A percentile compares a stretch with the other conserved stretches of the same genome.
Conservation (phyloP, 2,797 vertebrate species). For the Pempheris klunzingeri region DNA sequence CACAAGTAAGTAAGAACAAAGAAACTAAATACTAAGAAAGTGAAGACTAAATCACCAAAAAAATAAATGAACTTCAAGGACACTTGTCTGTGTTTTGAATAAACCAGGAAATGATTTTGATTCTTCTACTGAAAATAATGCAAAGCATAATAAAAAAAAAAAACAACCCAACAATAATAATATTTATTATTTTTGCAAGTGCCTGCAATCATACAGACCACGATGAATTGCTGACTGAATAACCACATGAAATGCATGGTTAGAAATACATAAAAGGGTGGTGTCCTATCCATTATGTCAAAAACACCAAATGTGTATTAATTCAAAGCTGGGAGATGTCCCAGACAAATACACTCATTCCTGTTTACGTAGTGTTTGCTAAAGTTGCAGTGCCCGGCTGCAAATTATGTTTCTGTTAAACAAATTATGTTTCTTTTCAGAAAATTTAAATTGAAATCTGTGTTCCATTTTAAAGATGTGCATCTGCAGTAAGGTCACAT, state of each 20-base stretch:
- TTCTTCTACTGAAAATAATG: no score
- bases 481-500: neutral
- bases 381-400: neutral
- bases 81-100: neutral
- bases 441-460: neutral
- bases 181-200: no score
- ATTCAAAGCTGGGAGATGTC: neutral
- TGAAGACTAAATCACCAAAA: neutral
- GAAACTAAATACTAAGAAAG: neutral
- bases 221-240: neutral
- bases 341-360: neutral
- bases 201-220: neutral
- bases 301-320: neutral
- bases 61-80: neutral
- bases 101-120: constrained; percentile 4
- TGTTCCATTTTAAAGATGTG: neutral
- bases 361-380: neutral
- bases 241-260: neutral
- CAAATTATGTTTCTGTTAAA: neutral
- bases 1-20: neutral
- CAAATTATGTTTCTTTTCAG: neutral
- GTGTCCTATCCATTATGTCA: neutral
- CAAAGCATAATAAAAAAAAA: no score
- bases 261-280: neutral
- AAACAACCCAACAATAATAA: no score